Base-by-base conservation (phyloP, 2,797 vertebrate species). In the Falco cherrug region DNA sequence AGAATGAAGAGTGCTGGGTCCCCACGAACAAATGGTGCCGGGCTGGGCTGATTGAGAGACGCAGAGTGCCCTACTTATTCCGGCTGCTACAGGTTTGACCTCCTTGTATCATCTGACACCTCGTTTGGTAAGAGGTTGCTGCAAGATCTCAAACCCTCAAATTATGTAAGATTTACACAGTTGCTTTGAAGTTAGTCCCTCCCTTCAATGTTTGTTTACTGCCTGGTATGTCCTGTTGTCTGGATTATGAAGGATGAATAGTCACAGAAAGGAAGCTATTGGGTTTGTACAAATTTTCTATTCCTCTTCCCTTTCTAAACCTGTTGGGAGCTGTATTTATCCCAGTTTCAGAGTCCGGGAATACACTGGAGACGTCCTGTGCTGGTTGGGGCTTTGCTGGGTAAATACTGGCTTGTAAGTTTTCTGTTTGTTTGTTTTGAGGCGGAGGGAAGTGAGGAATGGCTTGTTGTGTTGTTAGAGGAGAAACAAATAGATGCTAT, bases 131-230 rank as follows among this genome's bases (percentile, higher is more conserved):
- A 93, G 94, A 96, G 84, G 75, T 94, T 96, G 94, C 81, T 70
- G 79, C 86, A 82, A 91, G 89, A 95, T 93, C 83, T 89, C 81
- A 64, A 93, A 89, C 91, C 95, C 95, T 95, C 92, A 92, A 94
- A 95, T 97, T 87, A 96, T 70, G 85, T 88, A 51, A 95, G 95
- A 73, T 74, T 94, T 91, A 82, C 87, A 57, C 59, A 33, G 75
- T 37, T 45, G 41, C 91, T 95, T 95, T 90, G 92, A 95, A 86
- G 70, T 70, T 87, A 47, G 89, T 94, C 93, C 89, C 95, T 93
- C 95, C 95, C 93, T 93, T 70, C 50, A 6, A 6, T 84, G 85
- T 96, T 92, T 91, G 94, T 95, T 89, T 87, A 92, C 84, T 81
- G 64, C 69, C 79, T 50, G 83, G 71, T 53, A 78, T 91, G 91